Base-by-base conservation (phyloP, 2,797 vertebrate species). In the Zalophus californianus region DNA sequence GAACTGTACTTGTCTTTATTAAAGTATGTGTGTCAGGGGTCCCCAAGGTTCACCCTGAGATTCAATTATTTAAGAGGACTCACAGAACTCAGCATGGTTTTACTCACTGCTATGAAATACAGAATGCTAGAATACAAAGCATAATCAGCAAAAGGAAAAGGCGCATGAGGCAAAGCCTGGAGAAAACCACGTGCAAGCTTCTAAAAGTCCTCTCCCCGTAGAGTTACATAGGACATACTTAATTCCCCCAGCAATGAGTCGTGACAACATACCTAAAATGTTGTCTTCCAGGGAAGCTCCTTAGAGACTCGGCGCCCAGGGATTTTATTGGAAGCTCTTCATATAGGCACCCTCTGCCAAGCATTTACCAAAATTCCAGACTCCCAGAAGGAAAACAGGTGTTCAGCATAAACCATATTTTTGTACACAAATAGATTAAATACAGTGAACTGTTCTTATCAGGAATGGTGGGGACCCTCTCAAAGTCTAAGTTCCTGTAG, bases 381-480 rank as follows among this genome's bases (percentile, higher is more conserved):
- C 54, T 78, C 64, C 32, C 1, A 3, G 62, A 68, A 91, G 64
- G 66, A 93, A 91, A 62, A 14, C 38, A 48, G 27, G 1, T 88
- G 50, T 96, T 95, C 32, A 54, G 66, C 62, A 77, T 68, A 72
- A 94, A 89, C 52, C 35, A 29, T 50, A 48, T 92, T 85, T 80
- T 89, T 85, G 62, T 90, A 58, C 32, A 82, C 18, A 94, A 35
- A 80, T 35, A 60, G 7, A 82, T 91, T 70, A 62, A 50, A 27
- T 66, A 70, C 38, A 70, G 0, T 83, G 68, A 97, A 38, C 32
- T 78, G 35, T 83, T 94, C 64, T 70, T 91, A 50, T 27, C 52
- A 72, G 72, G 16, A 86, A 73, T 75, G 23, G 14, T 72, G 78
- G 32, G 35, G 77, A 70, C n/a, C 25, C 27, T 77, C 72, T 44